These are phyloP conservation scores for Phalera bucephala DNA, from an alignment of 2,888 invertebrate species.

Conservation along the genomic window DNA sequence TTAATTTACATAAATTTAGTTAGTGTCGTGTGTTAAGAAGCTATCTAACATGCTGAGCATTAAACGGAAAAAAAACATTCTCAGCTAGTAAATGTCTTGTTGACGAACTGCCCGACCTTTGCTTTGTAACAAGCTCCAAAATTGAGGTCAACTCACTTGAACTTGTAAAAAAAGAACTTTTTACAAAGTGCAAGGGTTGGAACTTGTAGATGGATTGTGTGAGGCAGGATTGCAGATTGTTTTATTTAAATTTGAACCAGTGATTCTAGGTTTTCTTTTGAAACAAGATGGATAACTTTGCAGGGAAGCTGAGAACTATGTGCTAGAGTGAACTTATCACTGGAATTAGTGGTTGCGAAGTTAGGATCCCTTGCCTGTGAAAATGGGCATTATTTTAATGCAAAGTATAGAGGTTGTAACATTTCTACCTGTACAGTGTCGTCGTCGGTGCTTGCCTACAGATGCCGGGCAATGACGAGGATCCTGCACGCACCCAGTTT, in stretches of 20 bases:
- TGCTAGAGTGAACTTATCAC: conserved; percentile 76
- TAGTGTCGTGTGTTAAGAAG: conserved; percentile 66
- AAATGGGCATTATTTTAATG: conserved; percentile 95
- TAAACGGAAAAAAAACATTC: conserved; percentile 80
- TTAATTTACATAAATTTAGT: conserved; percentile 49
- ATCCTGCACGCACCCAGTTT: conserved; percentile 76
- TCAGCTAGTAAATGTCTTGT: conserved; percentile 78
- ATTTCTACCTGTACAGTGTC: conserved; percentile 76
- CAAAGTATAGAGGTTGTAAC: conserved; percentile 95
- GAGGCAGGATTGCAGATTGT: conserved; percentile 64
- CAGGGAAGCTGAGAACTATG: conserved; percentile 81
- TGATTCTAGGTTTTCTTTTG: conserved; percentile 74
- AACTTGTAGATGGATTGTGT: conserved; percentile 47
- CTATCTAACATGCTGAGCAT: conserved; percentile 78
- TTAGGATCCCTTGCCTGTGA: conserved; percentile 85
- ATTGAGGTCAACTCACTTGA: conserved; percentile 52
- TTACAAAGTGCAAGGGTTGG: conserved; percentile 77
- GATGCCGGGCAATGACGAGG: conserved; percentile 58
- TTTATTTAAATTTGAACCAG: conserved; percentile 59
- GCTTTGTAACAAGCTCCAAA: conserved; percentile 74
- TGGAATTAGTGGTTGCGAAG: conserved; percentile 75
- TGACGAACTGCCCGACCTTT: conserved; percentile 79
- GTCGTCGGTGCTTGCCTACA: conserved; percentile 57
- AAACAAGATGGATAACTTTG: conserved; percentile 78
- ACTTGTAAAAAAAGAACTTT: conserved; percentile 46